Base-by-base conservation (phyloP, 2,113 vertebrate species). In the Urocolius indicus region DNA sequence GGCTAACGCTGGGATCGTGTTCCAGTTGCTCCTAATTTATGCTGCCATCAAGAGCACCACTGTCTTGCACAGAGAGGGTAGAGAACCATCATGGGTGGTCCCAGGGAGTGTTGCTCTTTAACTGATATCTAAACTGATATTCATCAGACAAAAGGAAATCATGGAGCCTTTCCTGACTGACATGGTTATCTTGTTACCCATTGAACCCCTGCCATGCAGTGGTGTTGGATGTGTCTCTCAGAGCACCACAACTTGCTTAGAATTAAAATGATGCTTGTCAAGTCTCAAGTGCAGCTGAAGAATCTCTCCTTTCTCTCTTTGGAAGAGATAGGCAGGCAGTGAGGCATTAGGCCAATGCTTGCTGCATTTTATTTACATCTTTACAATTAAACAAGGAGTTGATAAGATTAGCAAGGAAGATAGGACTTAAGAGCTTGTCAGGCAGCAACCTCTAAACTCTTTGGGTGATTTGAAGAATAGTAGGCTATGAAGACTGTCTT, bases 351-450 rank as follows among this genome's bases (percentile, higher is more conserved):
- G 49, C 79, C 65, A 85, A 67, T 8, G 22, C 57, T 69, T 0
- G 0, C 38, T 72, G 71, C 43, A 34, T 90, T 93, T 84, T 79
- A 72, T 66, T 89, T 51, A 55, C 2, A 14, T 73, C 80, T 89
- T 87, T 72, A 59, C 61, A 81, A 55, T 78, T 58, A 81, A 84
- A 67, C 34, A 30, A 55, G 27, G 9, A 7, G 27, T 21, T 89
- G 84, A 58, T 84, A 67, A 93, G 85, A 92, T 77, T 87, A 81
- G 77, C 41, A 73, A 57, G 51, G 34, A 43, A 87, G 74, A 87
- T 72, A 85, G 0, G 10, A 27, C 29, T 71, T 23, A 29, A 20
- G 23, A 89, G 45, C 41, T 61, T 46, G 13, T 66, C 79, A 54
- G 52, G 45, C 38, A 63, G 74, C 71, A 72, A 20, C 20, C 34